Base-by-base conservation (phyloP, 2,113 vertebrate genomes). In the Procavia capensis region DNA sequence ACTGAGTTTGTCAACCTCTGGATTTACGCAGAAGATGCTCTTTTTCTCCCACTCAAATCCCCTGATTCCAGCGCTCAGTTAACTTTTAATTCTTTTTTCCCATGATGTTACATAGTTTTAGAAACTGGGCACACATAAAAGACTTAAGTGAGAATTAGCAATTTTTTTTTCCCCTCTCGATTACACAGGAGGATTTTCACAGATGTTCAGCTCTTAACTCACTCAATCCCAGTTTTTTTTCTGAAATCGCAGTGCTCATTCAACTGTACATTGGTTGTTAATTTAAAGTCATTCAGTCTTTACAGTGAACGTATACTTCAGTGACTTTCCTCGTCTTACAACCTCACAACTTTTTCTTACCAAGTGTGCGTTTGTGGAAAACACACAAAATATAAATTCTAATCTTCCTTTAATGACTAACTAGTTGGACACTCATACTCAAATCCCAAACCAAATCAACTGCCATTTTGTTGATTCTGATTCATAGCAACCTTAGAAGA, bases 171-270 rank as follows among this genome's bases (percentile, higher is more conserved):
- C 36, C 88, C 31, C 25, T 59, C 39, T 64, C 45, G 85, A 94
- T 85, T 81, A 68, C 54, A 88, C 59, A 25, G 47, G 39, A 82
- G 24, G 78, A 80, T n/a, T 90, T 47, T 76, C 87, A 81, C 75
- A 79, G 88, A 88, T 75, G 74, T 75, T 86, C 45, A 29, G 17
- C 24, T 94, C 74, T n/a, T 70, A 74, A 83, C 29, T 89, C 75
- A 41, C 29, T 64, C 75, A 43, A 59, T 57, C 78, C 34, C 36
- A n/a, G 13, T 82, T 75, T 27, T 45, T 93, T 94, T 22, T 47
- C 66, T 85, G 41, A 95, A 95, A 88, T 39, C 59, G 66, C 80
- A 61, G 45, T 20, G 39, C 17, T 86, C 76, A 74, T 82, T 87
- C 39, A 39, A 39, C 9, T 47, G 31, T 13, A 1, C 7, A 0